Percentiles rank a stretch among this genome's conserved stretches.
Conservation (phyloP, 2,797 vertebrate genomes). For the Melanotaenia maccullochi region DNA sequence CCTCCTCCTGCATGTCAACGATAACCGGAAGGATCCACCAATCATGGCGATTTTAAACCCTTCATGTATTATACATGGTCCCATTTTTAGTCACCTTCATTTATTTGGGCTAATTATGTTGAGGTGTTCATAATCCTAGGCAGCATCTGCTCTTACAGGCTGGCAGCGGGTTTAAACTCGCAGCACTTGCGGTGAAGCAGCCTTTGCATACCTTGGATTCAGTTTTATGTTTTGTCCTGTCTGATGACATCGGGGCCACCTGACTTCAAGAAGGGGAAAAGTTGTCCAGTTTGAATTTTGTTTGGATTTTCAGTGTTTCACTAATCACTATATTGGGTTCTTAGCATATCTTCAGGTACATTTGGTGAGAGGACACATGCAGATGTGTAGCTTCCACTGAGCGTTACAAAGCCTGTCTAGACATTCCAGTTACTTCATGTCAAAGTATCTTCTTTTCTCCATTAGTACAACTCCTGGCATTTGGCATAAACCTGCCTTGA, state of each 20-base stretch:
- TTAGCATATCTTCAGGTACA: not conserved
- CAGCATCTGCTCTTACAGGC: slow-evolving; percentile 23
- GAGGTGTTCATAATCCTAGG: slow-evolving; percentile 51
- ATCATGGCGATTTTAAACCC: slow-evolving; percentile 40
- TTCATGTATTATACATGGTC: slow-evolving; percentile 55
- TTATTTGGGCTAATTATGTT: slow-evolving; percentile 63
- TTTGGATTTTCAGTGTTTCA: too few species aligned
- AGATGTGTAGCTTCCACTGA: slow-evolving; percentile 35
- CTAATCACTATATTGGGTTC: not conserved
- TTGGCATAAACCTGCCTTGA: slow-evolving; percentile 21
- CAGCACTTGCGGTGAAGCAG: not conserved
- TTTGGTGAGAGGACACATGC: slow-evolving; percentile 2
- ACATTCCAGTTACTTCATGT: slow-evolving; percentile 47
- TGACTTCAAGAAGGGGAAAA: slow-evolving; percentile 5
- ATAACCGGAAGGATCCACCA: slow-evolving; percentile 28
- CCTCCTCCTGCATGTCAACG: slow-evolving; percentile 15
- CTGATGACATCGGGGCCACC: slow-evolving; percentile 22
- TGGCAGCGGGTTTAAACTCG: slow-evolving; percentile 22
- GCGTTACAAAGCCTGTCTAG: slow-evolving; percentile 25
- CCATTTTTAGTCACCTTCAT: slow-evolving; percentile 62
- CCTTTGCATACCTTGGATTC: not conserved
- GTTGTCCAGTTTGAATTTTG: too few species aligned
- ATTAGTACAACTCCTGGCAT: slow-evolving; percentile 32
- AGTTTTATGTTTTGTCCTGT: slow-evolving; percentile 8
- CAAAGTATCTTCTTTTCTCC: slow-evolving; percentile 39